These are phyloP conservation scores for Microcebus murinus DNA, from an alignment of 2,113 vertebrate genomes.

Conservation along the genomic window DNA sequence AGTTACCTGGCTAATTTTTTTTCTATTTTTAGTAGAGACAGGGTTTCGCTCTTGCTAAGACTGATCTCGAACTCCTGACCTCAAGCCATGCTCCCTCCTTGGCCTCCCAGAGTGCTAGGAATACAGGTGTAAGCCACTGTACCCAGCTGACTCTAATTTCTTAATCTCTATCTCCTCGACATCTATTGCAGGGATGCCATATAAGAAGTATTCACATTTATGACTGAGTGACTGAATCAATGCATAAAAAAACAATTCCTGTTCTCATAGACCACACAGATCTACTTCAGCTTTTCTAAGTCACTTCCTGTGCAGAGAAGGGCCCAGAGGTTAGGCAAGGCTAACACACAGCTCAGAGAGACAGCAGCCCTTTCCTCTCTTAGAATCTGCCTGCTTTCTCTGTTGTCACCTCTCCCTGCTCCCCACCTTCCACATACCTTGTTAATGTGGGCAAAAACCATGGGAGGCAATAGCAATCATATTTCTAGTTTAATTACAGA, in stretches of 20 bases:
- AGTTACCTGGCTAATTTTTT: too few relatives aligned
- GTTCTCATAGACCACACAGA: neutral
- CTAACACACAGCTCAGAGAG: neutral
- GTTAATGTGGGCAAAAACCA: neutral
- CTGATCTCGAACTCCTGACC: too few relatives aligned
- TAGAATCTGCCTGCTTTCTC: too few relatives aligned
- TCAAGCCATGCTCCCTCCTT: too few relatives aligned
- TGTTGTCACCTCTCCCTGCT: neutral
- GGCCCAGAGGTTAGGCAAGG: neutral
- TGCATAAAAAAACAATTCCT: neutral
- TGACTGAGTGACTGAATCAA: neutral
- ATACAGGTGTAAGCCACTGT: too few relatives aligned
- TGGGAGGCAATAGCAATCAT: neutral
- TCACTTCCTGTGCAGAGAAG: neutral
- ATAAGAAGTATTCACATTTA: neutral
- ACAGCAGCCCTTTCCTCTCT: neutral
- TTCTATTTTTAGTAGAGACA: too few relatives aligned
- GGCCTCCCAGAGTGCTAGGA: too few relatives aligned
- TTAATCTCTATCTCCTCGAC: neutral
- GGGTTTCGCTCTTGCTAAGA: too few relatives aligned
- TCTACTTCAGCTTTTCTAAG: neutral
- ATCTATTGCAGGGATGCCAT: neutral
- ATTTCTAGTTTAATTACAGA: slow-evolving; percentile 22
- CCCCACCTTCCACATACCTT: neutral
- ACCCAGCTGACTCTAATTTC: too few relatives aligned